These are phyloP conservation scores for Nanger granti DNA, from an alignment of 2,113 vertebrate species.

Conservation along the genomic window DNA sequence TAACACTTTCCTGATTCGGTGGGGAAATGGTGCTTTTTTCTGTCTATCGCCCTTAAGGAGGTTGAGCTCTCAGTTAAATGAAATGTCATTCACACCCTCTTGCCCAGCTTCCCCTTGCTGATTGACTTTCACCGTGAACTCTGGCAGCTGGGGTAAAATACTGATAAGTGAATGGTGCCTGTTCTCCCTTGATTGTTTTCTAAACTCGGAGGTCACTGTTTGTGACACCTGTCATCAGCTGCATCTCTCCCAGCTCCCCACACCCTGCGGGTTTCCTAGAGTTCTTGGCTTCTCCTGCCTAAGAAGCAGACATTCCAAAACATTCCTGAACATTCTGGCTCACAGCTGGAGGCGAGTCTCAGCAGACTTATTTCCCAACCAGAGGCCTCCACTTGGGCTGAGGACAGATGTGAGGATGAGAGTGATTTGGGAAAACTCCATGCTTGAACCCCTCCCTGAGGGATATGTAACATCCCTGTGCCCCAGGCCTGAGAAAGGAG, in stretches of 20 bases:
- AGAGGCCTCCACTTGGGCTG: not conserved
- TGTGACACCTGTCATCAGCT: slow-evolving; percentile 16
- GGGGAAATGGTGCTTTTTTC: not conserved
- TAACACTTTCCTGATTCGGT: not conserved
- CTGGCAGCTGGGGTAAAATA: not conserved
- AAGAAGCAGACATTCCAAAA: slow-evolving; percentile 17
- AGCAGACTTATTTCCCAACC: not conserved
- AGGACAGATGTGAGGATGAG: not conserved
- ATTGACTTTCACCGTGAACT: not conserved
- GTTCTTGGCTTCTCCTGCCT: slow-evolving; percentile 12
- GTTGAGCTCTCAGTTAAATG: not conserved
- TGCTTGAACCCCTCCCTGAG: not conserved
- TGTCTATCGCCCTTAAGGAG: not conserved
- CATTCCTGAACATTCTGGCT: not conserved
- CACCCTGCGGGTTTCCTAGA: not conserved
- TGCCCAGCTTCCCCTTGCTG: not conserved
- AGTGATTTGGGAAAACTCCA: not conserved
- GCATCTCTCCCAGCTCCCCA: not conserved
- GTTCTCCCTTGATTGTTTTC: not conserved
- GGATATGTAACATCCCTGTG: not conserved
- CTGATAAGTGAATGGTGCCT: not conserved
- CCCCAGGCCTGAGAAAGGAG: not conserved
- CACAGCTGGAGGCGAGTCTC: not conserved
- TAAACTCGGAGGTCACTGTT: not conserved
- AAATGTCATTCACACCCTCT: not conserved